phyloP scores from a whole-genome alignment of 2,797 vertebrate species.

The Acridotheres tristis region DNA sequence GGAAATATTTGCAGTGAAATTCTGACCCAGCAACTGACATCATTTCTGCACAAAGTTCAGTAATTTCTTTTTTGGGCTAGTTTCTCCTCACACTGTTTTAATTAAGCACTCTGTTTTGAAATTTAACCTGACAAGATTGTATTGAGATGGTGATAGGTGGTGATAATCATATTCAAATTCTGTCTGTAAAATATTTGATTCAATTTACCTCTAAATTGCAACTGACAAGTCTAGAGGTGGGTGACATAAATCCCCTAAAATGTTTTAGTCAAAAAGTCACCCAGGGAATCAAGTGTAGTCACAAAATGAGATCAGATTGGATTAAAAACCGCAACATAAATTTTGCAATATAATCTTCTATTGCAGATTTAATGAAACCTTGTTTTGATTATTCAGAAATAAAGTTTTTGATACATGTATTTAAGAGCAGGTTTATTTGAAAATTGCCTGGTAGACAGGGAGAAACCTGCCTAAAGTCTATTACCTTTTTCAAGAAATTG shows the following conservation, averaged over 20 bases:
- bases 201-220: slow-evolving; percentile 6
- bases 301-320: neutral
- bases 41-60: neutral
- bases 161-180: neutral
- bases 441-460: neutral
- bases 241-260: neutral
- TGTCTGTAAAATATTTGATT: slow-evolving; percentile 23
- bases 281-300: neutral
- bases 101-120: neutral
- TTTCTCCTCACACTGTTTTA: neutral
- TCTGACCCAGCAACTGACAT: neutral
- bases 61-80: neutral
- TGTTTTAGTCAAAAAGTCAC: neutral
- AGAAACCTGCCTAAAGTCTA: neutral
- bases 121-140: neutral
- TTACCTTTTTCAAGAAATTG: neutral
- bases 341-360: neutral
- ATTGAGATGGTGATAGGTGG: neutral
- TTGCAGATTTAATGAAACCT: neutral
- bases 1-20: neutral
- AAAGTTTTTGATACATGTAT: neutral
- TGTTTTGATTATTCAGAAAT: neutral
- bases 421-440: neutral
- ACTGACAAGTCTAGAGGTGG: neutral
- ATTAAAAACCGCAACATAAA: neutral